Evolutionary conservation across 1,140 invertebrate genomes (phyloP).

Genomic region (Idris sp.): DNA sequence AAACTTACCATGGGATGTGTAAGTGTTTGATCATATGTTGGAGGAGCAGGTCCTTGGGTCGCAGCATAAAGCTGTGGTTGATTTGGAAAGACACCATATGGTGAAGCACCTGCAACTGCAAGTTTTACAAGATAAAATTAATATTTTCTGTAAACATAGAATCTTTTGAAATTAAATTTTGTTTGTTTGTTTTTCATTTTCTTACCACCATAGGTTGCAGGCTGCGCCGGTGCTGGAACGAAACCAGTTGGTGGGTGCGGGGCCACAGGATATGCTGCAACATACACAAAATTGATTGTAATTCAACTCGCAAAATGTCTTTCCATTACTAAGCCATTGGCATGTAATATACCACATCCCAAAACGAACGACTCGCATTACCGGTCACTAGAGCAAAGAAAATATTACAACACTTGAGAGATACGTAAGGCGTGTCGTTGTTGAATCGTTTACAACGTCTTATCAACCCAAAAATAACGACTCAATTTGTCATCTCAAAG

Average conservation of each 20-base stretch:
- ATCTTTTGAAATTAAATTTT: too few species aligned
- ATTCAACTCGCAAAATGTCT: slow-evolving; percentile 48
- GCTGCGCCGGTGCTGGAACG: slow-evolving; percentile 78
- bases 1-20: slow-evolving; percentile 81
- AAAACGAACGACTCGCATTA: slow-evolving; percentile 68
- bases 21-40: slow-evolving; percentile 82
- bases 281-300: slow-evolving; percentile 65
- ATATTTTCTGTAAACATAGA: too few species aligned
- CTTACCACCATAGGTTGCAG: slow-evolving; percentile 78
- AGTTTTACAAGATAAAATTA: slow-evolving; percentile 7
- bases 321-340: slow-evolving; percentile 71
- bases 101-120: slow-evolving; percentile 82
- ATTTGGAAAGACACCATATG: slow-evolving; percentile 82
- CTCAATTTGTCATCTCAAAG: too few species aligned
- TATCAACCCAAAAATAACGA: slow-evolving; percentile 24
- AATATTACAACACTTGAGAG: slow-evolving; percentile 55
- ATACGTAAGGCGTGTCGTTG: slow-evolving; percentile 64
- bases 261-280: slow-evolving; percentile 79
- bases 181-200: too few species aligned
- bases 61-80: slow-evolving; percentile 79
- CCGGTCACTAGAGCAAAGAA: slow-evolving; percentile 61
- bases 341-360: slow-evolving; percentile 75
- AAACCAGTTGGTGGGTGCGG: slow-evolving; percentile 79
- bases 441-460: slow-evolving; percentile 64
- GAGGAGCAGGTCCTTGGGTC: slow-evolving; percentile 80